Evolutionary conservation across 2,888 invertebrate species (phyloP), one percentile per base, ranked within the genome.

Genomic region (Neoitamus cyanurus): DNA sequence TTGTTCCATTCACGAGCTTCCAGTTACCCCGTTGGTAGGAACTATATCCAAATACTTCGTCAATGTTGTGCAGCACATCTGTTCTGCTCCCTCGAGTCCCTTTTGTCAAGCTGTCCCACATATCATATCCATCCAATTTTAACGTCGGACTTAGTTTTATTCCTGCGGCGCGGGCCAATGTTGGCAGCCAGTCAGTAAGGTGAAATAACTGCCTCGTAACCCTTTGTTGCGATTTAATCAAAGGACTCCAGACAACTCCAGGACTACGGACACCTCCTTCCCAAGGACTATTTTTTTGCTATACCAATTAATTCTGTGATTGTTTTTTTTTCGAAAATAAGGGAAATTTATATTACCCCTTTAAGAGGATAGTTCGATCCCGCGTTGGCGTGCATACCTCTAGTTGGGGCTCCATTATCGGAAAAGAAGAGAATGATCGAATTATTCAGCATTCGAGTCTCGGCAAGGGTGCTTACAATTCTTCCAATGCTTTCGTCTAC

Each of bases 321-420:
- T 20, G 15, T 25, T 25, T 20, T 37, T 34, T 9, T 30, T 30
- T 11, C 5, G 1, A 4, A 30, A 70, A 25, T 69, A 89, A 92
- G 91, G 20, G 1, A 25, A 48, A 20, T 20, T 58, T 9, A 20
- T 9, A 15, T 58, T 91, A 95, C 96, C 20, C 96, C 96, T 90
- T 95, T 92, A 11, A 96, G 90, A n/a, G 96, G 96, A 92, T 93
- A 95, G 91, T 96, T 96, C 20, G 95, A 96, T 9, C 94, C 96
- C 77, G 93, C 93, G 90, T 97, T 98, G 78, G 92, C 89, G 88
- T 94, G 94, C 77, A 93, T 88, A 0, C 96, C 97, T 84, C 93
- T 92, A 0, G 96, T 94, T 77, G 96, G 96, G 0, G 95, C 96
- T 0, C 97, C 97, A 89, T 98, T 98, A 89, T 98, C 98, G 11